phyloP scores from a whole-genome alignment of 2,888 invertebrate genomes.

The Metellina segmentata region DNA sequence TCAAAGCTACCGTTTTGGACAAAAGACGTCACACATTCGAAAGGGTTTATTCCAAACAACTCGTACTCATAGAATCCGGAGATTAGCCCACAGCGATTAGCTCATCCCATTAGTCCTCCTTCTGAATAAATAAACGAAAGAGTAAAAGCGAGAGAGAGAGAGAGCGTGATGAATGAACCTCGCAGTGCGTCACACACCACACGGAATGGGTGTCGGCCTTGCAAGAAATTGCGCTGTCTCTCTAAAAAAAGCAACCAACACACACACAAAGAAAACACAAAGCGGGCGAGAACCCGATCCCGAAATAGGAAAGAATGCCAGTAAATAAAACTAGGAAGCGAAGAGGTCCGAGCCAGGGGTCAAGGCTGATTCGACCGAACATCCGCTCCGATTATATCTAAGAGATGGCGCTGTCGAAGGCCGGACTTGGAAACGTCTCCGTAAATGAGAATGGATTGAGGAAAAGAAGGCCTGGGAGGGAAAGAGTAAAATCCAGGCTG shows the following conservation, averaged over 20 bases:
- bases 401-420: constrained; percentile 66
- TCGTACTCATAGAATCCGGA: background rate
- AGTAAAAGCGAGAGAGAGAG: background rate
- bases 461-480: constrained; percentile 41
- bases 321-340: constrained; percentile 63
- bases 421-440: constrained; percentile 17
- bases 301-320: constrained; percentile 62
- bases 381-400: constrained; percentile 59
- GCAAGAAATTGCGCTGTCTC: constrained; percentile 13
- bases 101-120: constrained; percentile 29
- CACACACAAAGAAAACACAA: background rate
- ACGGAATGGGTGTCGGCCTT: constrained; percentile 56
- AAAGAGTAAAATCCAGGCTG: constrained; percentile 61
- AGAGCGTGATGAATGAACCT: constrained; percentile 39
- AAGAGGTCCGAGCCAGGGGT: constrained; percentile 40
- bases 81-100: constrained; percentile 22
- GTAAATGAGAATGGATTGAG: constrained; percentile 72
- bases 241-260: background rate
- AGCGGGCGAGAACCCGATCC: constrained; percentile 12
- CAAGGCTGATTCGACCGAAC: constrained; percentile 64
- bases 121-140: constrained; percentile 54
- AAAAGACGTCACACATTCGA: background rate
- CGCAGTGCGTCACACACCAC: constrained; percentile 33
- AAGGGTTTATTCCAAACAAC: constrained; percentile 7
- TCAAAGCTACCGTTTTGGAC: too few relatives aligned